Evolutionary conservation across 1,140 invertebrate species (phyloP).

Genomic region (Pissodes strobi): DNA sequence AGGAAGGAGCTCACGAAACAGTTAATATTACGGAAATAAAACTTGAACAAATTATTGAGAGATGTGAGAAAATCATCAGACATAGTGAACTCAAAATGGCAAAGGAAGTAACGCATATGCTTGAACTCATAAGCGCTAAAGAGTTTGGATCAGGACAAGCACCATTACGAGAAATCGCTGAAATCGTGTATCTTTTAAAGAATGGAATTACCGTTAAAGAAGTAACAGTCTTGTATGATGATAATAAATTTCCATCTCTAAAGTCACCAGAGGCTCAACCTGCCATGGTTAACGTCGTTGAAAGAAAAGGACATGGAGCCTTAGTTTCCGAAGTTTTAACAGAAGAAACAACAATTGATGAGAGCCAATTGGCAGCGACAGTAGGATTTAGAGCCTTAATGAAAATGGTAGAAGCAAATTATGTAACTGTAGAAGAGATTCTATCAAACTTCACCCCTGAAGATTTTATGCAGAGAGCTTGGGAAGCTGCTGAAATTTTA

Average conservation of each 20-base stretch:
- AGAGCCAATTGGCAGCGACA: slow-evolving; percentile 73
- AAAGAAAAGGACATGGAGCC: slow-evolving; percentile 76
- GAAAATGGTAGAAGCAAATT: slow-evolving; percentile 78
- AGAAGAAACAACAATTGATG: slow-evolving; percentile 75
- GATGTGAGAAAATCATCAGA: slow-evolving; percentile 62
- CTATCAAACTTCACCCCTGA: slow-evolving; percentile 79
- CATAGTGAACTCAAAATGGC: slow-evolving; percentile 65
- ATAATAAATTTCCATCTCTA: slow-evolving; percentile 77
- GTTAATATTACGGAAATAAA: slow-evolving; percentile 57
- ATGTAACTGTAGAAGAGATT: slow-evolving; percentile 80
- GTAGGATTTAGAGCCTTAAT: slow-evolving; percentile 83
- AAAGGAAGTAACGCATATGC: slow-evolving; percentile 73
- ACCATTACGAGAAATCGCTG: slow-evolving; percentile 77
- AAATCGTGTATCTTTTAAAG: slow-evolving; percentile 75
- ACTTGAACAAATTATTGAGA: slow-evolving; percentile 61
- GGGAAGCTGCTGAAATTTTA: slow-evolving; percentile 71
- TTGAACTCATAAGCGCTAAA: slow-evolving; percentile 72
- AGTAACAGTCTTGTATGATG: slow-evolving; percentile 76
- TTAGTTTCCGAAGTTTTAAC: slow-evolving; percentile 79
- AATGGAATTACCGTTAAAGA: slow-evolving; percentile 76
- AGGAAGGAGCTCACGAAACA: slow-evolving; percentile 55
- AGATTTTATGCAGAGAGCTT: slow-evolving; percentile 77
- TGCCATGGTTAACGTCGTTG: slow-evolving; percentile 79
- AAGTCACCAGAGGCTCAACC: slow-evolving; percentile 78
- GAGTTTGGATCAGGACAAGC: slow-evolving; percentile 80